Conservation (phyloP, 2,888 invertebrate species). For the Sepiola atlantica region DNA sequence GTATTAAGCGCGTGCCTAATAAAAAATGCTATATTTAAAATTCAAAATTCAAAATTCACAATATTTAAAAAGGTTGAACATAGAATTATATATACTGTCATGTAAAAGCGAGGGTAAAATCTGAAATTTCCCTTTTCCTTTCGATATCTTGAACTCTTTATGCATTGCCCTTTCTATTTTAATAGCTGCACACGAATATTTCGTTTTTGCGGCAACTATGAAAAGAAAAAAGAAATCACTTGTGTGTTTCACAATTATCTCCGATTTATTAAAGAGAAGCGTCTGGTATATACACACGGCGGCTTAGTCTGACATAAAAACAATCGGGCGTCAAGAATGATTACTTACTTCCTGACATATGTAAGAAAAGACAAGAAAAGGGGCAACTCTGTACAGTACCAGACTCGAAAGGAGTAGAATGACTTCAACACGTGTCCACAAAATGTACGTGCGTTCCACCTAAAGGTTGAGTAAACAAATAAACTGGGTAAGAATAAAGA, state of each 20-base stretch:
- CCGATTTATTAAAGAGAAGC: neutral
- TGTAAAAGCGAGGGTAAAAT: too few species aligned
- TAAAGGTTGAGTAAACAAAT: neutral
- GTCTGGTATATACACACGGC: neutral
- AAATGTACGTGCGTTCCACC: neutral
- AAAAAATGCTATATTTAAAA: too few species aligned
- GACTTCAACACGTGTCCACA: neutral
- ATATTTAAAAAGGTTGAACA: too few species aligned
- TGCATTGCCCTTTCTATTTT: too few species aligned
- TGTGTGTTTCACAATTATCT: neutral
- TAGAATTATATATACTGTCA: too few species aligned
- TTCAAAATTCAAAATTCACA: too few species aligned
- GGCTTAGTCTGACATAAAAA: neutral
- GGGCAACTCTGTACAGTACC: too few species aligned
- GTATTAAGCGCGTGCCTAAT: too few species aligned
- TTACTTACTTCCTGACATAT: neutral
- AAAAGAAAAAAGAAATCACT: neutral
- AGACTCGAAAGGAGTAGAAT: neutral
- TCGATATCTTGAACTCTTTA: too few species aligned
- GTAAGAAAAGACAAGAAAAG: neutral
- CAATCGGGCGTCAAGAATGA: neutral
- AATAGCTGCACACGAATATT: too few species aligned
- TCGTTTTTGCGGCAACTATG: neutral
- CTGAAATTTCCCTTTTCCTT: too few species aligned
- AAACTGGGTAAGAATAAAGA: neutral